Evolutionary conservation across 2,113 vertebrate species (phyloP), one percentile per base, ranked within the genome.

Genomic region (Bos indicus): DNA sequence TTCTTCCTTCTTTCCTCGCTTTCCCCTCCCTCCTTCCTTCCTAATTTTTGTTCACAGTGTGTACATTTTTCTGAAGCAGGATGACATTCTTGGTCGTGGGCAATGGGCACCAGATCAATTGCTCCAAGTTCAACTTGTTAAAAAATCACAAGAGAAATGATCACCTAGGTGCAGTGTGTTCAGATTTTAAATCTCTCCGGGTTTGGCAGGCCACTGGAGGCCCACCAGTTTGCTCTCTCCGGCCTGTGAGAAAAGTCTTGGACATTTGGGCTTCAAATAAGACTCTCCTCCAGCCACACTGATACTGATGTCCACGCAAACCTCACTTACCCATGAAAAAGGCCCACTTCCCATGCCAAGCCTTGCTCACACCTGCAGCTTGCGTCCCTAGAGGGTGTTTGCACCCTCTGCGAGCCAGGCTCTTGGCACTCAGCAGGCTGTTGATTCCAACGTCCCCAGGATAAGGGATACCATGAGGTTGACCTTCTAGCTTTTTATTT

Each of bases 111-210:
- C 92, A 93, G 90, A 98, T 96, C 96, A 81, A 48, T 83, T 96
- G 93, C 91, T 97, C 94, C 71, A 97, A 8, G n/a, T n/a, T 94
- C 87, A 98, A 80, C 54, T 93, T 98, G 95, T 98, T 71, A 71
- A 71, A 98, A 98, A 88, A 94, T 98, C 97, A 88, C 98, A 98
- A 98, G 94, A 28, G 95, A 98, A 98, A 97, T 92, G 46, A 95
- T 86, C 92, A 78, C 93, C 85, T 40, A 80, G 88, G 36, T 25
- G 81, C 0, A 23, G 91, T 92, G 96, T 30, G 92, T 89, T 54
- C 97, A 88, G 43, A 77, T 98, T 86, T 89, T 94, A 90, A 90
- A 43, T 48, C 87, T 97, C 81, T 59, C 95, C 21, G 81, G 6
- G 23, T 46, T 97, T 92, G 62, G 17, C 43, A 46, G 59, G 36